Conservation (phyloP, 2,888 invertebrate genomes). For the Phengaris arion region DNA sequence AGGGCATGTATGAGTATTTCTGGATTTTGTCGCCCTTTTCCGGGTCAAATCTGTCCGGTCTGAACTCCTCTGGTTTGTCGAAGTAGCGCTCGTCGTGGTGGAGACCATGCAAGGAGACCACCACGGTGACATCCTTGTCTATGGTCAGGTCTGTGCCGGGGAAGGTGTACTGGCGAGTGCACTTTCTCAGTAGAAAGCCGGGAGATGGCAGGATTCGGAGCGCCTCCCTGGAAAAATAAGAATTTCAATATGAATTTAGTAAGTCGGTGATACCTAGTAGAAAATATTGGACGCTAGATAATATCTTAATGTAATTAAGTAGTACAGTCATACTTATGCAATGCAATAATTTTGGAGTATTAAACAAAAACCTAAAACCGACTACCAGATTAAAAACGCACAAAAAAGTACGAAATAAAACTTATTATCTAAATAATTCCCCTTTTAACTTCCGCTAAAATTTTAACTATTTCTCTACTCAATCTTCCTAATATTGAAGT, state of each 20-base stretch:
- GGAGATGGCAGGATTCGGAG: slow-evolving; percentile 41
- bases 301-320: too few relatives aligned
- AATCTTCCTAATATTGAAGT: too few relatives aligned
- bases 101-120: slow-evolving; percentile 53
- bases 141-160: slow-evolving; percentile 44
- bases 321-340: too few relatives aligned
- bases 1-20: slow-evolving; percentile 57
- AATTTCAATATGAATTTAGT: neutral
- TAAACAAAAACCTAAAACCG: too few relatives aligned
- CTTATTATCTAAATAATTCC: too few relatives aligned
- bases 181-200: slow-evolving; percentile 39
- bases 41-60: slow-evolving; percentile 55
- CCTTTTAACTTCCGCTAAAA: too few relatives aligned
- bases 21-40: slow-evolving; percentile 43
- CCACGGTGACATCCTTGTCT: slow-evolving; percentile 44
- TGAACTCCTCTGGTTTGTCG: slow-evolving; percentile 53
- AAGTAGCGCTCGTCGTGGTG: slow-evolving; percentile 59
- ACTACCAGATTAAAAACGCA: too few relatives aligned
- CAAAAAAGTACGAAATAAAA: too few relatives aligned
- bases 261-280: neutral
- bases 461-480: too few relatives aligned
- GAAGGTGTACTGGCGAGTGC: slow-evolving; percentile 39
- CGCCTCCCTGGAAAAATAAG: slow-evolving; percentile 36
- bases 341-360: too few relatives aligned
- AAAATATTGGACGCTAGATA: too few relatives aligned